phyloP scores from a whole-genome alignment of 2,113 vertebrate species.

The Cynocephalus volans region DNA sequence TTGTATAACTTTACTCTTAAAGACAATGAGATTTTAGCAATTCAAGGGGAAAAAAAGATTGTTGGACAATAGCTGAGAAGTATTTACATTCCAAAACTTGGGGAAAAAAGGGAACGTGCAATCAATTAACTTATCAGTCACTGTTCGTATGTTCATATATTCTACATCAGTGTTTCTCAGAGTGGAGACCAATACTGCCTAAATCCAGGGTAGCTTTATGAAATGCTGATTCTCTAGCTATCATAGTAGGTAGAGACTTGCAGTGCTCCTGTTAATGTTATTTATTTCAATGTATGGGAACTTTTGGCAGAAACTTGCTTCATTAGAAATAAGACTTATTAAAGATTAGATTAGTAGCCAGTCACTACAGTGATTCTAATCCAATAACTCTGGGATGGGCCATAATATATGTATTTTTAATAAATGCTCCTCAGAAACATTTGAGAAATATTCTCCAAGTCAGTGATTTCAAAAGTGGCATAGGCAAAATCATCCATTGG shows the following conservation, averaged over 20 bases:
- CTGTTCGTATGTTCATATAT: not conserved
- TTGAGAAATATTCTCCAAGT: not conserved
- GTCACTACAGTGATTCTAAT: not conserved
- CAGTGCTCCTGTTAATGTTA: not conserved
- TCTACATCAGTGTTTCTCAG: not conserved
- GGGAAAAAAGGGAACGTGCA: fast-evolving
- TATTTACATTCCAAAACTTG: not conserved
- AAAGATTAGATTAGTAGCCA: not conserved
- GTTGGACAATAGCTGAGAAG: not conserved
- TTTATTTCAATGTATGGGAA: not conserved
- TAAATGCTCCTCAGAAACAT: not conserved
- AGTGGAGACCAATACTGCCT: not conserved
- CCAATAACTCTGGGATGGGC: not conserved
- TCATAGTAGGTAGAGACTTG: not conserved
- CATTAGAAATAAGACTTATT: not conserved
- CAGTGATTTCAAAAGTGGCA: not conserved
- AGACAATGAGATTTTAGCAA: not conserved
- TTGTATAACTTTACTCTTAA: not conserved
- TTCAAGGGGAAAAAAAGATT: not conserved
- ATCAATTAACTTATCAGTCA: not conserved
- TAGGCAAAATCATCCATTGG: not conserved
- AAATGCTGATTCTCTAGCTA: not conserved
- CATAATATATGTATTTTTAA: not conserved
- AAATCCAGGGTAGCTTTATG: not conserved
- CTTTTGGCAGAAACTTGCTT: not conserved